Conservation (phyloP, 2,888 invertebrate species). For the Spatulosminthurus flaviceps region DNA sequence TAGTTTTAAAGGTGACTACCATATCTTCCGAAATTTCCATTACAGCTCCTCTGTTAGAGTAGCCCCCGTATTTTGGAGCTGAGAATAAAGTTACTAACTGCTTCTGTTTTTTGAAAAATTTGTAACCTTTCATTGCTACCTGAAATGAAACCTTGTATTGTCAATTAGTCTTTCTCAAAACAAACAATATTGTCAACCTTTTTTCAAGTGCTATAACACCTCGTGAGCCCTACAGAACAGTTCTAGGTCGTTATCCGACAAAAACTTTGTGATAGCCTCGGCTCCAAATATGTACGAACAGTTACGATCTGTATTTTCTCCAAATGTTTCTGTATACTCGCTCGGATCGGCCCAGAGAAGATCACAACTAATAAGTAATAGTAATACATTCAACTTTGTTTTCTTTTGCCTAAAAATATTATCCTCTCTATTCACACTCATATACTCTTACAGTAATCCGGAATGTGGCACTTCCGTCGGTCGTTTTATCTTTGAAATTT, state of each 20-base stretch:
- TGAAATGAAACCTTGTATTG: neutral
- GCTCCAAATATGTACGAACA: slow-evolving; percentile 37
- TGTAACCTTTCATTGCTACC: slow-evolving; percentile 41
- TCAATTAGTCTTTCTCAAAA: neutral
- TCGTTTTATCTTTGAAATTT: neutral
- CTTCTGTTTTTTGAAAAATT: slow-evolving; percentile 38
- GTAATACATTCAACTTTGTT: neutral
- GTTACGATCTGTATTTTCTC: slow-evolving; percentile 33
- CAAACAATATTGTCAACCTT: neutral
- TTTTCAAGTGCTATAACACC: neutral
- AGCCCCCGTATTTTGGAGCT: slow-evolving; percentile 44
- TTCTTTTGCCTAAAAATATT: neutral
- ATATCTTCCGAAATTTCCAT: slow-evolving; percentile 30
- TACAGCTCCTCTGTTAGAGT: slow-evolving; percentile 40
- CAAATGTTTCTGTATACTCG: slow-evolving; percentile 18
- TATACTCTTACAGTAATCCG: slow-evolving; percentile 23
- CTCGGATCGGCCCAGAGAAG: slow-evolving; percentile 42
- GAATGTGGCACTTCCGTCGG: slow-evolving; percentile 28
- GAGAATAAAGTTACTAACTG: slow-evolving; percentile 44
- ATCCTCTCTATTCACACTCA: neutral
- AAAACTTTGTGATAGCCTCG: slow-evolving; percentile 34
- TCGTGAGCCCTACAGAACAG: slow-evolving; percentile 45
- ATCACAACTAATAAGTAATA: slow-evolving; percentile 37
- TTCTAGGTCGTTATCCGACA: slow-evolving; percentile 35
- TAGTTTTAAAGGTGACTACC: slow-evolving; percentile 35